phyloP scores from a whole-genome alignment of 2,797 vertebrate species.

The Peromyscus melanophrys region DNA sequence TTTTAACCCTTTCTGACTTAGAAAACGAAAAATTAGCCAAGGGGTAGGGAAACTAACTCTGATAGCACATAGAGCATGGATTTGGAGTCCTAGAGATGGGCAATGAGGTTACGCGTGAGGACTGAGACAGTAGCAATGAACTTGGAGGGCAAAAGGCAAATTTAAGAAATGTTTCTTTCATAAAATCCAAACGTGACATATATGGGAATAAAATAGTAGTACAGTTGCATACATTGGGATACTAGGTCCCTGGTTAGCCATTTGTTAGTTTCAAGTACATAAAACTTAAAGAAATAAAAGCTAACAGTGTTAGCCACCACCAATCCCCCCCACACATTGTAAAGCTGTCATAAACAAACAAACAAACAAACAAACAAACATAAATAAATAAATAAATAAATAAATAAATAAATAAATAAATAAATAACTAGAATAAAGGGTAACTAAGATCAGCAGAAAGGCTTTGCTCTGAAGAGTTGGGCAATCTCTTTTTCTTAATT shows the following conservation, averaged over 20 bases:
- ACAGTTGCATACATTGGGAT: background rate
- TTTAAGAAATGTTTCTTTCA: conserved; percentile 27
- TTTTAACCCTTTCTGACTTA: background rate
- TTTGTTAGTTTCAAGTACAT: conserved; percentile 34
- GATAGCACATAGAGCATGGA: background rate
- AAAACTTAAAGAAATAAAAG: conserved; percentile 39
- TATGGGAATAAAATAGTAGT: background rate
- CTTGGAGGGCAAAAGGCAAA: conserved; percentile 21
- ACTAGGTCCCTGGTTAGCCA: background rate
- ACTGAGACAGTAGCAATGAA: background rate
- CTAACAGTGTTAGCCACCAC: background rate
- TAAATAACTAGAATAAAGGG: background rate
- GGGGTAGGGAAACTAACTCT: background rate
- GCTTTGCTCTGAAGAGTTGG: background rate
- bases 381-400: background rate
- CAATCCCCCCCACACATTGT: background rate
- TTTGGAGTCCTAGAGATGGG: conserved; percentile 17
- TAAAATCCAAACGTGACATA: conserved; percentile 50
- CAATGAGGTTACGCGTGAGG: background rate
- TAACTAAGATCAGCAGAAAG: background rate
- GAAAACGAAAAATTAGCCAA: background rate
- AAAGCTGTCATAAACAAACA: background rate
- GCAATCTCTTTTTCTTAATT: conserved; percentile 14
- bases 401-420: background rate
- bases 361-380: background rate